Evolutionary conservation across 1,140 invertebrate genomes (phyloP).

Genomic region (Hypothenemus hampei): DNA sequence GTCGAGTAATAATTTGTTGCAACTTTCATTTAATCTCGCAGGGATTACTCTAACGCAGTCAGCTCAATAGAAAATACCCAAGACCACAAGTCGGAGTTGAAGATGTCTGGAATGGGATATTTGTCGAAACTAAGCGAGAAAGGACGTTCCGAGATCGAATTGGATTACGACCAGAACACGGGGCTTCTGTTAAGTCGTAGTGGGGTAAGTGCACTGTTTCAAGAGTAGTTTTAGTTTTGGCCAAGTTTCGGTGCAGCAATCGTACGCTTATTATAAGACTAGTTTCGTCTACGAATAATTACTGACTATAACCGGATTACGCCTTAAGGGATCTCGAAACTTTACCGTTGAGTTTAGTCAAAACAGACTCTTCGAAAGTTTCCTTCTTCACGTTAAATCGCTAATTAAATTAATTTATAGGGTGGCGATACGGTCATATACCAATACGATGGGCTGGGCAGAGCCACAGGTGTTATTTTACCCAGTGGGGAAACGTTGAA

Average conservation of each 20-base stretch:
- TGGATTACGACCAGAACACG: constrained; percentile 79
- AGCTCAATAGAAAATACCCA: constrained; percentile 92
- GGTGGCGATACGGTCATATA: constrained; percentile 85
- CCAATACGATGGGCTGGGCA: constrained; percentile 80
- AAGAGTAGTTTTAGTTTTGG: constrained; percentile 17
- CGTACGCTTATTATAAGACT: constrained; percentile 14
- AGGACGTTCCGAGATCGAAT: constrained; percentile 71
- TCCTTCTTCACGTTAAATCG: not conserved
- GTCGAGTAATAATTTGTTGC: constrained; percentile 3
- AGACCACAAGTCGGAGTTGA: constrained; percentile 84
- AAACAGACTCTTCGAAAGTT: not conserved
- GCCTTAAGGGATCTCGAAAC: not conserved
- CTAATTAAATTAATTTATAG: constrained; percentile 48
- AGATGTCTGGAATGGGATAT: constrained; percentile 82
- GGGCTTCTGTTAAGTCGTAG: constrained; percentile 76
- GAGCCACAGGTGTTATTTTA: constrained; percentile 76
- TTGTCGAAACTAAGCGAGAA: constrained; percentile 77
- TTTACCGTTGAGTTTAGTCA: not conserved
- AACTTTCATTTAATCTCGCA: constrained; percentile 17
- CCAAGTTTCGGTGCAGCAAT: constrained; percentile 8
- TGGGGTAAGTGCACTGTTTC: constrained; percentile 52
- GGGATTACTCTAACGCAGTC: constrained; percentile 84
- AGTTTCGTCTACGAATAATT: constrained; percentile 7
- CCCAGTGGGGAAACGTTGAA: constrained; percentile 85
- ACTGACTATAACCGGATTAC: not conserved